Base-by-base conservation (phyloP, 2,113 vertebrate species). In the Solea solea region DNA sequence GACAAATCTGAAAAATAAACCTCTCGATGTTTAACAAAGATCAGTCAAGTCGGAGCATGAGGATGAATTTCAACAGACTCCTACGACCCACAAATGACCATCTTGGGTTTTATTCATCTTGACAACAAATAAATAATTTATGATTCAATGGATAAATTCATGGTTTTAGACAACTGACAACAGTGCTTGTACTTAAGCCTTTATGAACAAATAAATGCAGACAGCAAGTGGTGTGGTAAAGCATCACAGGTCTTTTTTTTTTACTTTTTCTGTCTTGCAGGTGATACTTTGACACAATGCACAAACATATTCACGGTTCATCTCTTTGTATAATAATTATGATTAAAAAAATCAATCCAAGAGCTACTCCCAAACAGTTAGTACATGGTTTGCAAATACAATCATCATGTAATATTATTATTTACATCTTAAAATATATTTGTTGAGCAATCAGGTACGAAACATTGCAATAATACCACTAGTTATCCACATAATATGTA, bases 401-500 rank as follows among this genome's bases (percentile, higher is more conserved):
- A 92, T 91, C 88, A 91, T 92, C 74, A 90, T 88, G 86, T 82
- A 85, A 90, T 85, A 88, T 82, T 86, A 90, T 83, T 91, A 91
- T 91, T 90, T 92, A 91, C 90, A 91, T 91, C 90, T 88, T 92
- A 91, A 92, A 91, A 92, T 93, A 91, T 90, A 92, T 89, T 89
- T 93, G 90, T 90, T 86, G 86, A 91, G 83, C 89, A 87, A 89
- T 84, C 66, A 84, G 87, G 85, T 91, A 90, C 80, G 86, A 91
- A 91, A 89, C 89, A 89, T 90, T 65, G 88, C 88, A 91, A 84
- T 91, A 91, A 92, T 91, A 92, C 87, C 76, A 88, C 89, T 91
- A 90, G 74, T 91, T 91, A 89, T 88, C 82, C 88, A 93, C 86
- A 64, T 90, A 90, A 90, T 90, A 90, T 90, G 88, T 88, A 92